Evolutionary conservation across 2,113 vertebrate genomes (phyloP).

Genomic region (Crotalus tigris): DNA sequence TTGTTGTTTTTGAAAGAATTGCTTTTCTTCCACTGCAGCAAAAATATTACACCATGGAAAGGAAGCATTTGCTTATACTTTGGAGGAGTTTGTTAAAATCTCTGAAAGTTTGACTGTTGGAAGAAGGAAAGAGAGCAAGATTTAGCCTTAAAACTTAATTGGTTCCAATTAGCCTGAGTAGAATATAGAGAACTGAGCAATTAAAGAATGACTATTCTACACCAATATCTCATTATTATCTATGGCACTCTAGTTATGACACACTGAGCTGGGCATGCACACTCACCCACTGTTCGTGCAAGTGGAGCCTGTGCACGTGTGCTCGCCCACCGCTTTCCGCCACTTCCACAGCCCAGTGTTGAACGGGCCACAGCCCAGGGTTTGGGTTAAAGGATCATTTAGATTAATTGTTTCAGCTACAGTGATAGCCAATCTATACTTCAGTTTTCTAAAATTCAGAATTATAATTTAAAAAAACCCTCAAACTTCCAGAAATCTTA

Average conservation of each 20-base stretch:
- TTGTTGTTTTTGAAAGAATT: background rate
- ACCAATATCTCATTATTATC: background rate
- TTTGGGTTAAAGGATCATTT: constrained; percentile 25
- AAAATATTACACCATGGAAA: background rate
- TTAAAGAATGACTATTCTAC: background rate
- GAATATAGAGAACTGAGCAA: background rate
- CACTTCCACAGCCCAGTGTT: background rate
- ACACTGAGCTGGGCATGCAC: background rate
- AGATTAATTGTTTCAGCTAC: constrained; percentile 41
- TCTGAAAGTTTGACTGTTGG: background rate
- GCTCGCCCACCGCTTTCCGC: background rate
- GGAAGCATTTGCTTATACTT: background rate
- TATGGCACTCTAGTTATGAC: background rate
- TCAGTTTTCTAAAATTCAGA: constrained; percentile 36
- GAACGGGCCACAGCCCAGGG: fast-evolving
- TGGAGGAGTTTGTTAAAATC: background rate
- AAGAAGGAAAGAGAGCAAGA: background rate
- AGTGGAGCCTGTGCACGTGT: background rate
- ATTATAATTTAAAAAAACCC: constrained; percentile 28
- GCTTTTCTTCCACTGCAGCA: background rate
- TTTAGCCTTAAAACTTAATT: constrained; percentile 8
- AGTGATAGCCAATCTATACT: constrained; percentile 43
- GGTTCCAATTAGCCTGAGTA: background rate
- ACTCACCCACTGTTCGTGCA: background rate
- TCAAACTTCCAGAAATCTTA: constrained; percentile 46